phyloP scores from a whole-genome alignment of 2,888 invertebrate genomes.

The Dolomedes plantarius region DNA sequence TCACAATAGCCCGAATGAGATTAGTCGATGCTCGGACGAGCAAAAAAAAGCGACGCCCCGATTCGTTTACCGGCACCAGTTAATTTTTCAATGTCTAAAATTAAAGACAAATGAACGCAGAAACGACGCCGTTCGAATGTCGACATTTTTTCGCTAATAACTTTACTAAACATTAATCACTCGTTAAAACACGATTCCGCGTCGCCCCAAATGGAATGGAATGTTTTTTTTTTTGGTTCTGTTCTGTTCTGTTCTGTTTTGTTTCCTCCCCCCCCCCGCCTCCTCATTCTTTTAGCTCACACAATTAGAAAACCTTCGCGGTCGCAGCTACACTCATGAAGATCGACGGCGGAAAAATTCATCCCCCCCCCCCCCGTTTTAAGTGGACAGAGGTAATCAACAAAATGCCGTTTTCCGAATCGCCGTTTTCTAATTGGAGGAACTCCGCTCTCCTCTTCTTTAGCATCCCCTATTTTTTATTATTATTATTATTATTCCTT shows the following conservation, averaged over 20 bases:
- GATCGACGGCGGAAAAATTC: slow-evolving; percentile 68
- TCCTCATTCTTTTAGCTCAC: slow-evolving; percentile 53
- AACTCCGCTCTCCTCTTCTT: slow-evolving; percentile 27
- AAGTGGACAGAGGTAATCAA: slow-evolving; percentile 71
- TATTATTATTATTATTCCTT: slow-evolving; percentile 19
- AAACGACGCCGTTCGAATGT: slow-evolving; percentile 39
- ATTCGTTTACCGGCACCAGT: slow-evolving; percentile 45
- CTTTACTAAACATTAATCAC: slow-evolving; percentile 69
- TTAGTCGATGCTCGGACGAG: slow-evolving; percentile 28
- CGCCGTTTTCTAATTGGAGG: slow-evolving; percentile 69
- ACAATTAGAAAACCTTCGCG: slow-evolving; percentile 64
- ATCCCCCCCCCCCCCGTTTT: slow-evolving; percentile 55
- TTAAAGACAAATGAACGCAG: slow-evolving; percentile 61
- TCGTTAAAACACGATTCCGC: slow-evolving; percentile 62
- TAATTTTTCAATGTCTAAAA: slow-evolving; percentile 70
- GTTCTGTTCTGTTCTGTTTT: too few relatives aligned
- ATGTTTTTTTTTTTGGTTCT: not conserved
- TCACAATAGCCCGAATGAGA: slow-evolving; percentile 53
- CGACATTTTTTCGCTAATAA: slow-evolving; percentile 69
- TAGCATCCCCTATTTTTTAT: slow-evolving; percentile 28
- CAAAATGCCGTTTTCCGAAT: slow-evolving; percentile 70
- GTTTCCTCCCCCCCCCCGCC: slow-evolving; percentile 36
- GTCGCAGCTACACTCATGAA: slow-evolving; percentile 67
- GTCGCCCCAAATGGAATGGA: slow-evolving; percentile 52
- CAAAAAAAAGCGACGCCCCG: slow-evolving; percentile 17